phyloP scores from a whole-genome alignment of 2,113 vertebrate genomes.

The Anhinga rufa region DNA sequence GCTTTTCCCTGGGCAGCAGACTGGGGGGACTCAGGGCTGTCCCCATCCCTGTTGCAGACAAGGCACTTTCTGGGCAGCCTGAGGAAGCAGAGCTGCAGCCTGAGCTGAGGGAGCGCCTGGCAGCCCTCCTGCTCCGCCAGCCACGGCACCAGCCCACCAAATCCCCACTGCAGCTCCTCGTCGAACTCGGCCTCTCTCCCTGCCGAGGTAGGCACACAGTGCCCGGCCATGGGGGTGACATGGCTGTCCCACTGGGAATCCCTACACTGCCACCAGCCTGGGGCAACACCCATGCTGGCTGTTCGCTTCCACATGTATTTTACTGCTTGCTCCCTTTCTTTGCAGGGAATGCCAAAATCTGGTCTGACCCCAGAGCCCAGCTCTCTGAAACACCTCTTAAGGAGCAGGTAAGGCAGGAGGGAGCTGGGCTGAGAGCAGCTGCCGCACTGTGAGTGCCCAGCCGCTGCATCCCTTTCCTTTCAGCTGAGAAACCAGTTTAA shows the following conservation, averaged over 20 bases:
- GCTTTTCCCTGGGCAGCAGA: background rate
- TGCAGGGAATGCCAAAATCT: conserved; percentile 20
- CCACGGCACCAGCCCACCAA: conserved; percentile 62
- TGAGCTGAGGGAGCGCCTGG: conserved; percentile 55
- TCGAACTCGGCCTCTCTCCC: background rate
- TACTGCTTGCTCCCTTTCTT: background rate
- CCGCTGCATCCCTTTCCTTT: background rate
- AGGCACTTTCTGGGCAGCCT: background rate
- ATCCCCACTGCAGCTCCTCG: background rate
- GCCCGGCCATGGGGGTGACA: fast-evolving
- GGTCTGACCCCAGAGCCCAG: background rate
- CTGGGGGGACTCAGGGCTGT: background rate
- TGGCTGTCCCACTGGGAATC: fast-evolving
- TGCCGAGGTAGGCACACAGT: conserved; percentile 49
- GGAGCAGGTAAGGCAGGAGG: conserved; percentile 35
- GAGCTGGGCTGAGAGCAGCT: background rate
- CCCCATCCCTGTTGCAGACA: conserved; percentile 53
- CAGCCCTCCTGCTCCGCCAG: conserved; percentile 65
- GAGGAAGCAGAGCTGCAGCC: conserved; percentile 44
- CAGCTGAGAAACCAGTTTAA: conserved; percentile 70
- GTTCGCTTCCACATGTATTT: fast-evolving
- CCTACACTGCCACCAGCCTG: fast-evolving
- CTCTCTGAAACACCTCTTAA: conserved; percentile 19
- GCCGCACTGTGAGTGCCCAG: background rate
- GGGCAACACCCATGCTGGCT: fast-evolving